These are phyloP conservation scores for Chlamydotis undulata DNA, from an alignment of 2,113 vertebrate species.

Conservation along the genomic window DNA sequence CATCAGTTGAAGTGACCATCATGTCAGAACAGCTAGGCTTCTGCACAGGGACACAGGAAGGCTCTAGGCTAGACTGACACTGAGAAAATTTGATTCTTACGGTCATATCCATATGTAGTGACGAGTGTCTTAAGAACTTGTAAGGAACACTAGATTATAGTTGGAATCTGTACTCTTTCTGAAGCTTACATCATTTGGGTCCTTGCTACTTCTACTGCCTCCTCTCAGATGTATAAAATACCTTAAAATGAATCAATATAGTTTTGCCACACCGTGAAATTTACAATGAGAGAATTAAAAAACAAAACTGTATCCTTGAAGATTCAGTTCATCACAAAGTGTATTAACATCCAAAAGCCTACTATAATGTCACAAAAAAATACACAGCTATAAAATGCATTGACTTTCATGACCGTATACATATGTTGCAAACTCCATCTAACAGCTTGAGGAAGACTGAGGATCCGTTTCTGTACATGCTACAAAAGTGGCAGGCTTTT, in stretches of 20 bases:
- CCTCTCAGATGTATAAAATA: neutral
- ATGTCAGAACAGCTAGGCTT: slow-evolving; percentile 26
- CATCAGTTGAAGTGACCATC: neutral
- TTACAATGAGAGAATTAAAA: neutral
- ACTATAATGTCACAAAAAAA: neutral
- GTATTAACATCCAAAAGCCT: neutral
- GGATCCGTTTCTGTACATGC: neutral
- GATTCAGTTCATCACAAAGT: neutral
- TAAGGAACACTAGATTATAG: neutral
- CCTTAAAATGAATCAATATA: neutral
- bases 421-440: neutral
- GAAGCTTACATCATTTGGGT: neutral
- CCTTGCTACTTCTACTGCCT: neutral
- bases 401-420: neutral
- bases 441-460: neutral
- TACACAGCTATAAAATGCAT: neutral
- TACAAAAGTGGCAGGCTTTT: neutral
- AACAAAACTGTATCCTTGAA: neutral
- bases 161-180: neutral
- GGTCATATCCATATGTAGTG: neutral
- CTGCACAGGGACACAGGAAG: neutral
- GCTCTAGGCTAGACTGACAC: neutral
- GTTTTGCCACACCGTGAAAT: neutral
- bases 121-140: neutral
- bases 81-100: neutral